Evolutionary conservation across 1,140 invertebrate species (phyloP), one percentile per base, ranked within the genome.

Genomic region (Calephelis nemesis): DNA sequence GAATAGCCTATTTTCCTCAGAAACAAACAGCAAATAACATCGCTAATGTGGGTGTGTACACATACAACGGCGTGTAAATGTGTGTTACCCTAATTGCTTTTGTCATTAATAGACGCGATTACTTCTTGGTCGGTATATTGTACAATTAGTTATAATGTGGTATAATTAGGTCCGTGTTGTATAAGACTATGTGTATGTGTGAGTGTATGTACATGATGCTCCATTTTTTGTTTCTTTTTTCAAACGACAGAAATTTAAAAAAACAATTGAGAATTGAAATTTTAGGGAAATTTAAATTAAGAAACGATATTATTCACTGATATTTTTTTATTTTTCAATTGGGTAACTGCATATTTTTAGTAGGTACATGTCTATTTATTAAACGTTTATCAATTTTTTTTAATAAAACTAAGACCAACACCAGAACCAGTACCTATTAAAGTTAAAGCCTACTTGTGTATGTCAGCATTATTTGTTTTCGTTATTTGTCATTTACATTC

Each of bases 81-180:
- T 88, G 84, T 87, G 84, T 85, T 78, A 80, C 82, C 86, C 84
- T 90, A 90, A 90, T 89, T 88, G 87, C 87, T 86, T 88, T 89
- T 87, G 88, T 90, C 88, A 88, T 90, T 90, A 90, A 90, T 90
- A 88, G 84, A 88, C 79, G 87, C 85, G 81, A 85, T 88, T 90
- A 86, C 84, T 90, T 89, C 85, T 90, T 87, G 84, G 83, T 81
- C 77, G 77, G 75, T 82, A 79, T 84, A 87, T 87, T 82, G 85
- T 89, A 88, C 87, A 88, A 90, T 90, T 88, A 90, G 88, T 85
- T 78, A 83, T 89, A 89, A 90, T 90, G 85, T 89, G 84, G 84
- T 85, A 85, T 90, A 90, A 90, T 90, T 88, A 89, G 86, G 71
- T 63, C 45, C 73, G 65, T 72, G 69, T 68, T 76, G 73, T 79